phyloP scores from a whole-genome alignment of 23 tunicate genomes.

The Ciona savignyi region DNA sequence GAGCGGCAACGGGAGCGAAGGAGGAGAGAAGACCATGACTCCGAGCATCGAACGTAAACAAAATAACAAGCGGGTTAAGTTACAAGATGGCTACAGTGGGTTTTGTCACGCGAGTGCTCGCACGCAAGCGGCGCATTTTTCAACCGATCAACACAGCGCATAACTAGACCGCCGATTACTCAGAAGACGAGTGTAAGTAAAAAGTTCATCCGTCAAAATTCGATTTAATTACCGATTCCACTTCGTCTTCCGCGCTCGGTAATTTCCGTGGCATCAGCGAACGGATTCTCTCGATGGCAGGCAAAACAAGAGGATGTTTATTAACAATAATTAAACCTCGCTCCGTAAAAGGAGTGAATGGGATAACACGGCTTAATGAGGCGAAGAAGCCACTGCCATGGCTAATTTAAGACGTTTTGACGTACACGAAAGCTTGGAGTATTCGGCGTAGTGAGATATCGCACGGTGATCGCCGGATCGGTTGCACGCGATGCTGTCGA shows the following conservation, averaged over 20 bases:
- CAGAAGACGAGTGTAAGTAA: neutral
- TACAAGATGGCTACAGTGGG: conserved; percentile 8
- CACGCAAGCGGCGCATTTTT: conserved; percentile 30
- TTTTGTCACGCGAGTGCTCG: conserved; percentile 34
- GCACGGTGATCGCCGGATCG: no score
- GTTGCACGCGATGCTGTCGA: no score
- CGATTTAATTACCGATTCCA: neutral
- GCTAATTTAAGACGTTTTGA: neutral
- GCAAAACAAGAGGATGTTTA: no score
- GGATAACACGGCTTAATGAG: neutral
- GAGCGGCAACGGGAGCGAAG: conserved; percentile 2
- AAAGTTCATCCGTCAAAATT: neutral
- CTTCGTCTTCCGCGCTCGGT: no score
- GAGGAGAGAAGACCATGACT: neutral
- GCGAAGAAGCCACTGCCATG: neutral
- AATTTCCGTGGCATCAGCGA: no score
- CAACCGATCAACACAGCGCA: conserved; percentile 6
- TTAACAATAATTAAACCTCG: neutral
- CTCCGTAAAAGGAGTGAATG: neutral
- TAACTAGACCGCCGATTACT: neutral
- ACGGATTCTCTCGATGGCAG: no score
- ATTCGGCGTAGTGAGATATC: neutral
- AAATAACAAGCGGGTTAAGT: conserved; percentile 25
- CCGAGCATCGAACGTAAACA: conserved; percentile 26
- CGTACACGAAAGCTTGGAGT: neutral